phyloP scores from a whole-genome alignment of 1,140 invertebrate species.

The Drosophila quadrilineata region DNA sequence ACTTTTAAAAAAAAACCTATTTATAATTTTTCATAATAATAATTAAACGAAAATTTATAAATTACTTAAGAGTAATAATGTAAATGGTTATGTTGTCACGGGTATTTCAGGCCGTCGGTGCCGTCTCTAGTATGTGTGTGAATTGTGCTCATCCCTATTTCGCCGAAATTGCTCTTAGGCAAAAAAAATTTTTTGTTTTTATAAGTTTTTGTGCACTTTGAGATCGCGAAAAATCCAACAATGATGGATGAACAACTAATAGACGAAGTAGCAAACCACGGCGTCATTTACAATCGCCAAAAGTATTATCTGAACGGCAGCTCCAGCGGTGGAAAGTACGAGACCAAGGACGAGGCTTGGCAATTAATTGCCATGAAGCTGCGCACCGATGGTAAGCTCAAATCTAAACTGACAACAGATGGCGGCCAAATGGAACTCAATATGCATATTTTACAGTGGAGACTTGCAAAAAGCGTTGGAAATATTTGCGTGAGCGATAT shows the following conservation, averaged over 20 bases:
- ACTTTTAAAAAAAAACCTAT: too few species aligned
- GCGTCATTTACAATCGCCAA: conserved; percentile 78
- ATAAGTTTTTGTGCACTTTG: neutral
- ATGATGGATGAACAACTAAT: conserved; percentile 81
- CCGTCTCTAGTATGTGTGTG: neutral
- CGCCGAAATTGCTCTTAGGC: conserved; percentile 26
- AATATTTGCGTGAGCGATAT: conserved; percentile 79
- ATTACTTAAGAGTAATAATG: neutral
- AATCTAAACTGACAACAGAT: neutral
- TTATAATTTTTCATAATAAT: neutral
- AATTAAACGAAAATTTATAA: neutral
- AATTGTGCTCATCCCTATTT: conserved; percentile 17
- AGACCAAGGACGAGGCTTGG: conserved; percentile 80
- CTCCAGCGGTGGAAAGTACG: conserved; percentile 68
- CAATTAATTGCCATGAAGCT: conserved; percentile 69
- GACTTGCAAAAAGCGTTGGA: conserved; percentile 80
- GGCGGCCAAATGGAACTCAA: neutral
- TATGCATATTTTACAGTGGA: conserved; percentile 54
- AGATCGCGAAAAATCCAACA: conserved; percentile 35
- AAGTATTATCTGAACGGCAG: conserved; percentile 78
- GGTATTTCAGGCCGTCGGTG: neutral
- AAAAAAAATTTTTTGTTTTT: conserved; percentile 18
- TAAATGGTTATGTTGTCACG: neutral
- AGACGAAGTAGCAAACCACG: conserved; percentile 77
- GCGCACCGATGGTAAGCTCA: conserved; percentile 71